Percentiles rank a stretch among this genome's conserved stretches.
phyloP scores from a whole-genome alignment of 1,140 invertebrate species.

The Drosophila quadrilineata region DNA sequence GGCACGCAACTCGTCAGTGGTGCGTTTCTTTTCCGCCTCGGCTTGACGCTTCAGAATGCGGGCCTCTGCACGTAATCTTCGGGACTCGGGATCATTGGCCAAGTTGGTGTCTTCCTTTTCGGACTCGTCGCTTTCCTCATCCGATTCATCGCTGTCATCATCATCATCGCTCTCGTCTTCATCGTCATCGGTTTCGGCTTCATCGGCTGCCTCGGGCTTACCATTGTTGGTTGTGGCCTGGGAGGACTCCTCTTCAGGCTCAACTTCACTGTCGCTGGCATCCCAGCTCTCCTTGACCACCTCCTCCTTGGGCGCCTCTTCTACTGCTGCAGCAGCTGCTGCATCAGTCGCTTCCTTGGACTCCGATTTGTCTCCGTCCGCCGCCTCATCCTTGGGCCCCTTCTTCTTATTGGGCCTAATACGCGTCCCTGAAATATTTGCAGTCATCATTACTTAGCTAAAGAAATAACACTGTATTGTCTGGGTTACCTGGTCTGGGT shows the following conservation, averaged over 20 bases:
- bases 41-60: conserved; percentile 88
- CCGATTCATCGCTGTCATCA: conserved; percentile 82
- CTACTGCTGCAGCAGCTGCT: conserved; percentile 70
- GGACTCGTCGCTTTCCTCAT: conserved; percentile 63
- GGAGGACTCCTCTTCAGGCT: conserved; percentile 83
- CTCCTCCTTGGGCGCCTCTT: conserved; percentile 82
- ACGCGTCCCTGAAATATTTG: conserved; percentile 83
- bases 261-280: conserved; percentile 88
- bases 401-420: conserved; percentile 88
- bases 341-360: conserved; percentile 81
- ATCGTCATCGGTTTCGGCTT: conserved; percentile 35
- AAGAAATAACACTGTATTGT: no score
- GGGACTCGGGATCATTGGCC: conserved; percentile 84
- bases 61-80: conserved; percentile 84
- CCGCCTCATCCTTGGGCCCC: conserved; percentile 81
- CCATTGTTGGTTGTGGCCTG: conserved; percentile 79
- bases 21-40: conserved; percentile 91
- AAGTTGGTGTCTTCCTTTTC: conserved; percentile 82
- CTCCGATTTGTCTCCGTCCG: conserved; percentile 81
- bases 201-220: conserved; percentile 28
- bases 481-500: conserved; percentile 83
- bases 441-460: no score
- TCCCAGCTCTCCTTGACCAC: conserved; percentile 93
- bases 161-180: conserved; percentile 68
- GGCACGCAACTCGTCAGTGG: conserved; percentile 91